Evolutionary conservation across 2,888 invertebrate genomes (phyloP).

Genomic region (Cosmia pyralina): DNA sequence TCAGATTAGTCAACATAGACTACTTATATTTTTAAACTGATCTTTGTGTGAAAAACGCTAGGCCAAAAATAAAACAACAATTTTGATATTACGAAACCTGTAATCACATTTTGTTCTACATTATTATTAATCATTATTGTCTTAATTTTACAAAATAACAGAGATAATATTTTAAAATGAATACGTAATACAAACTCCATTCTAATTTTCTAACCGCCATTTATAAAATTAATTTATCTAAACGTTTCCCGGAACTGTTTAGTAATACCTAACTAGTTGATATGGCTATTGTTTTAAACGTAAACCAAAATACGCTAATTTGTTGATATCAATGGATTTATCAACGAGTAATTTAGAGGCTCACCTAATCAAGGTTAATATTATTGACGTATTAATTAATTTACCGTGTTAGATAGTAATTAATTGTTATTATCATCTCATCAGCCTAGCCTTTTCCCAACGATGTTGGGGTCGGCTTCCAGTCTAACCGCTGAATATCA

Average conservation of each 20-base stretch:
- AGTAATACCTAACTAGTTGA: neutral
- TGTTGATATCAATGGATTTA: slow-evolving; percentile 21
- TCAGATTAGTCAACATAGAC: neutral
- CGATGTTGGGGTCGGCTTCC: too few species aligned
- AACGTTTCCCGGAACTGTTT: neutral
- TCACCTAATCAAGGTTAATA: slow-evolving; percentile 30
- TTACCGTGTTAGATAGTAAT: too few species aligned
- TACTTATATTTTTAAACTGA: neutral
- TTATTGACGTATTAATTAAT: too few species aligned
- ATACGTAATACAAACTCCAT: slow-evolving; percentile 3
- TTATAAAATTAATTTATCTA: slow-evolving; percentile 8
- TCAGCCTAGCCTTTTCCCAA: too few species aligned
- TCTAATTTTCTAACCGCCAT: neutral
- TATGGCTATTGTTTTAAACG: neutral
- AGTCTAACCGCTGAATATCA: too few species aligned
- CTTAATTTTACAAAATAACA: neutral
- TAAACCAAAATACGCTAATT: slow-evolving; percentile 31
- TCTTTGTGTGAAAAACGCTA: neutral
- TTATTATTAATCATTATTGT: neutral
- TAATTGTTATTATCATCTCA: too few species aligned
- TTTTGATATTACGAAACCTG: neutral
- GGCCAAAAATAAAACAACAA: neutral
- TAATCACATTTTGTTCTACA: too few species aligned
- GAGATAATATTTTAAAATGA: neutral
- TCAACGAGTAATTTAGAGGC: slow-evolving; percentile 20